Evolutionary conservation across 2,888 invertebrate species (phyloP).

Genomic region (Rhingia rostrata): DNA sequence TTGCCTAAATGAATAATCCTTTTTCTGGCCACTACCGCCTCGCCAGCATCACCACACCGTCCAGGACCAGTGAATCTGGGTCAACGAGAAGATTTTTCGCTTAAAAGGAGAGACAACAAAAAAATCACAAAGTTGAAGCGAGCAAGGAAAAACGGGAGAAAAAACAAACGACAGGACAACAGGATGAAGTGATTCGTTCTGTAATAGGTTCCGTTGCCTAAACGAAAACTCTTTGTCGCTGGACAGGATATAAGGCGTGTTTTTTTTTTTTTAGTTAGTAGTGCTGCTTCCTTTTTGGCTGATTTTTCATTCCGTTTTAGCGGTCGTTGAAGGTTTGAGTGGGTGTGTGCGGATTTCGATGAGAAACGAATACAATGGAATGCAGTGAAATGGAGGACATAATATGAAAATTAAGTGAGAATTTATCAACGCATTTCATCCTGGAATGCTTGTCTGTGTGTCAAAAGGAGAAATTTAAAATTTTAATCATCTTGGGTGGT

Average conservation of each 20-base stretch:
- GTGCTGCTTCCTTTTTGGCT: conserved; percentile 46
- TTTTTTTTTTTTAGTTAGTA: conserved; percentile 40
- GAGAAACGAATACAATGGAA: conserved; percentile 13
- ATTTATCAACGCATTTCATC: conserved; percentile 30
- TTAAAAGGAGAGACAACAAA: conserved; percentile 21
- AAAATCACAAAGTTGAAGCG: neutral
- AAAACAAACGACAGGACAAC: conserved; percentile 44
- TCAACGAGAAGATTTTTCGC: conserved; percentile 44
- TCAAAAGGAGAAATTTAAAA: conserved; percentile 26
- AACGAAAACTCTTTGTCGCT: conserved; percentile 56
- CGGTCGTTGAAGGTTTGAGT: neutral
- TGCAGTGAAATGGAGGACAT: neutral
- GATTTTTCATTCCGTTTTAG: conserved; percentile 1
- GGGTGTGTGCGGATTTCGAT: conserved; percentile 10
- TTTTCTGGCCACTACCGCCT: conserved; percentile 5
- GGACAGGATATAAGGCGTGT: conserved; percentile 49
- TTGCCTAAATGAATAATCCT: conserved; percentile 73
- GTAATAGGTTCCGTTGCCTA: conserved; percentile 46
- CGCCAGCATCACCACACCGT: conserved; percentile 2
- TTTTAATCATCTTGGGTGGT: conserved; percentile 16
- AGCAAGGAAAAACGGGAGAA: conserved; percentile 4
- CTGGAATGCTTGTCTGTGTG: conserved; percentile 5
- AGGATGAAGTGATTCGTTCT: conserved; percentile 65
- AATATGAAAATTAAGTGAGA: conserved; percentile 31
- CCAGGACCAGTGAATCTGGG: conserved; percentile 34